These are phyloP conservation scores for Hedya salicella DNA, from an alignment of 2,888 invertebrate species.

Conservation along the genomic window DNA sequence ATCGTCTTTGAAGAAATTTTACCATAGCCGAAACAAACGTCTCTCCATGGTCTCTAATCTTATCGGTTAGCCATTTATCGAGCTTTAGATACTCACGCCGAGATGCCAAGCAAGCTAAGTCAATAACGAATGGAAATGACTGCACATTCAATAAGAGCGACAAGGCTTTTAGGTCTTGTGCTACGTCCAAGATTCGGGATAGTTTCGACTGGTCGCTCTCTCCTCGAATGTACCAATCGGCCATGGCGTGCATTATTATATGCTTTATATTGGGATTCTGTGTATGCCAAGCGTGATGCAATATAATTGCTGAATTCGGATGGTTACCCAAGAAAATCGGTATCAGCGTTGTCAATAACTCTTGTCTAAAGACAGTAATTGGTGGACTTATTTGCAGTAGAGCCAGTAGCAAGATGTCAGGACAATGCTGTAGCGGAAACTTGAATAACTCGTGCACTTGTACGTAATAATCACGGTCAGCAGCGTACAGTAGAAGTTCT, in stretches of 20 bases:
- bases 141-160: constrained; percentile 96
- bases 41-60: constrained; percentile 97
- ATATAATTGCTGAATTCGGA: constrained; percentile 97
- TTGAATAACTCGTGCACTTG: constrained; percentile 96
- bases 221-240: constrained; percentile 97
- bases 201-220: constrained; percentile 97
- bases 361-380: constrained; percentile 91
- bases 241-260: constrained; percentile 98
- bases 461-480: constrained; percentile 93
- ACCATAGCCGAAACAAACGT: constrained; percentile 94
- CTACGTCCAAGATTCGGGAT: constrained; percentile 97
- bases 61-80: constrained; percentile 99
- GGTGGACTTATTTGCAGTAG: constrained; percentile 94
- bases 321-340: constrained; percentile 98
- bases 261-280: constrained; percentile 90
- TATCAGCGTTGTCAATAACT: constrained; percentile 93
- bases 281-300: constrained; percentile 98
- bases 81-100: constrained; percentile 98
- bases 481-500: constrained; percentile 93
- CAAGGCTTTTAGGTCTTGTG: constrained; percentile 97
- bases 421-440: constrained; percentile 96
- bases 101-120: constrained; percentile 98
- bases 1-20: constrained; percentile 94
- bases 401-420: constrained; percentile 96
- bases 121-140: constrained; percentile 98